Evolutionary conservation across 2,888 invertebrate genomes (phyloP).

Genomic region (Limenitis camilla): DNA sequence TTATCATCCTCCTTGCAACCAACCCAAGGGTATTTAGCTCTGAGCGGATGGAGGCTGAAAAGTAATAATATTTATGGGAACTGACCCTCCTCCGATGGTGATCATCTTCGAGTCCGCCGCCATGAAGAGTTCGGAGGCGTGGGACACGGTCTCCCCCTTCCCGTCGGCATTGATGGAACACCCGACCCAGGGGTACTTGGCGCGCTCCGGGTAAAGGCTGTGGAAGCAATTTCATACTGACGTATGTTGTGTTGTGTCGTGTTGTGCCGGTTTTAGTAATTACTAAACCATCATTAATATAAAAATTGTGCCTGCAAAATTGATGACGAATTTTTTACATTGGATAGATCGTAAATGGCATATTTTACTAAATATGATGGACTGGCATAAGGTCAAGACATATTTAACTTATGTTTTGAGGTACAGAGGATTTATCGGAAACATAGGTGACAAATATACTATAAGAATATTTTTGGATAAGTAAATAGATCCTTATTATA

Average conservation of each 20-base stretch:
- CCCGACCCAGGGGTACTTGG: slow-evolving; percentile 97
- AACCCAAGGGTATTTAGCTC: slow-evolving; percentile 94
- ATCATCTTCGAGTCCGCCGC: slow-evolving; percentile 96
- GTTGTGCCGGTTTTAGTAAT: neutral
- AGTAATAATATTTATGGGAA: slow-evolving; percentile 13
- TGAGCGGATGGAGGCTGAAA: slow-evolving; percentile 81
- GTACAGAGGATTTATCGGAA: too few species aligned
- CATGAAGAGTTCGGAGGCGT: slow-evolving; percentile 95
- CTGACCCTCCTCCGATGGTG: slow-evolving; percentile 96
- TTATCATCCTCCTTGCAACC: slow-evolving; percentile 79
- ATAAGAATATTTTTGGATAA: too few species aligned
- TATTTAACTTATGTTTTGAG: too few species aligned
- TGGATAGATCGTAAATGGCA: too few species aligned
- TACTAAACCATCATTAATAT: too few species aligned
- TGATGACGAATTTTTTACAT: too few species aligned
- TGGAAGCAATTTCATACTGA: slow-evolving; percentile 29
- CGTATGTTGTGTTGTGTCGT: slow-evolving; percentile 12
- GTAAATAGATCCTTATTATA: too few species aligned
- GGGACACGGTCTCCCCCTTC: slow-evolving; percentile 77
- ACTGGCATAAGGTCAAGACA: too few species aligned
- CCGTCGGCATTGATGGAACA: slow-evolving; percentile 57
- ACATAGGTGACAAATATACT: too few species aligned
- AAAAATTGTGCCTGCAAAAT: too few species aligned
- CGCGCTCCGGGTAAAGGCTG: slow-evolving; percentile 87
- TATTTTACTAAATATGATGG: too few species aligned